Evolutionary conservation across 1,140 invertebrate genomes (phyloP).

Genomic region (Ctenoplectra terminalis): DNA sequence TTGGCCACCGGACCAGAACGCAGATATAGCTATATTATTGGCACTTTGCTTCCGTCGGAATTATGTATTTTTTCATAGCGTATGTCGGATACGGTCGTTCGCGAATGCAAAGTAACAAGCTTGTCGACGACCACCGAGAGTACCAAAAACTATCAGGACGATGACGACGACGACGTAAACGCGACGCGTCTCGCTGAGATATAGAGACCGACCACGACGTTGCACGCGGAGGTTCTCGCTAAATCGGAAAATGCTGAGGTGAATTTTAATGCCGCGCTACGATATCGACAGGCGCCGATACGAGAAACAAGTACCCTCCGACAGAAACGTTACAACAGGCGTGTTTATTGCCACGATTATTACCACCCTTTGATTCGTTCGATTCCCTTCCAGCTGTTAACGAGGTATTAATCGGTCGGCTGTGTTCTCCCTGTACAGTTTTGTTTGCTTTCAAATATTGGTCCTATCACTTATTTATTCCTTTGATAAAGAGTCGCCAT

Average conservation of each 20-base stretch:
- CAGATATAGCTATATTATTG: constrained; percentile 58
- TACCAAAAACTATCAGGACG: not conserved
- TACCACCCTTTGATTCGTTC: not conserved
- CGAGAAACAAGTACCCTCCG: not conserved
- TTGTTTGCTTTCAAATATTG: not conserved
- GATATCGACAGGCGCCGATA: constrained; percentile 12
- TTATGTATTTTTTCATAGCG: constrained; percentile 63
- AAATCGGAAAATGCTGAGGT: constrained; percentile 29
- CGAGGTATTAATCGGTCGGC: not conserved
- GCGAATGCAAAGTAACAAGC: constrained; percentile 17
- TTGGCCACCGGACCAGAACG: constrained; percentile 10
- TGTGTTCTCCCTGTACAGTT: not conserved
- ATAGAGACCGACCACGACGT: constrained; percentile 7
- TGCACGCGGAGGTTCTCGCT: constrained; percentile 3
- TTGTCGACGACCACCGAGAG: not conserved
- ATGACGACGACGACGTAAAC: constrained; percentile 17
- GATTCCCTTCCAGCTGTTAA: not conserved
- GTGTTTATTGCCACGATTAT: constrained; percentile 13
- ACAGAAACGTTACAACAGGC: not conserved
- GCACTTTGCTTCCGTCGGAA: constrained; percentile 54
- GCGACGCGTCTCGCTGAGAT: constrained; percentile 1
- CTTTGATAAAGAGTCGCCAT: not conserved
- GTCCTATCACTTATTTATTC: not conserved
- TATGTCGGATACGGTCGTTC: not conserved
- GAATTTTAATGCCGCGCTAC: constrained; percentile 30